phyloP scores from a whole-genome alignment of 2,888 invertebrate genomes.

The Drosophila rubida region DNA sequence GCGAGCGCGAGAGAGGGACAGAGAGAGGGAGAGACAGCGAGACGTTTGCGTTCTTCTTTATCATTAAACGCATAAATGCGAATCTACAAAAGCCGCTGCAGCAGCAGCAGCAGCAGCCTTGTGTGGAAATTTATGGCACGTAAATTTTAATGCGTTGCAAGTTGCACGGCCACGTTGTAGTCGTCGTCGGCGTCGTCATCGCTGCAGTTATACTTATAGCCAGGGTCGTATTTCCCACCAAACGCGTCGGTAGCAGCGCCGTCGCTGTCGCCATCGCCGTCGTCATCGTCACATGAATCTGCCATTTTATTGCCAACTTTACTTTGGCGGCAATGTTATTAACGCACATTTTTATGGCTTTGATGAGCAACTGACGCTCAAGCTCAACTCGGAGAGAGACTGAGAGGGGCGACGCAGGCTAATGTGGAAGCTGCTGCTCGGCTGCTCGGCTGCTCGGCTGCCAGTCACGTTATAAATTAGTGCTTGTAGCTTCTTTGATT shows the following conservation, averaged over 20 bases:
- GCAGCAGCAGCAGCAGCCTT: slow-evolving; percentile 55
- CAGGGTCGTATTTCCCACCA: slow-evolving; percentile 67
- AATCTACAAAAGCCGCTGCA: slow-evolving; percentile 67
- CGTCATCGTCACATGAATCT: slow-evolving; percentile 76
- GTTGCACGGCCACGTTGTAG: slow-evolving; percentile 31
- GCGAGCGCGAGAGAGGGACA: slow-evolving; percentile 6
- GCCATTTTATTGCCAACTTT: slow-evolving; percentile 79
- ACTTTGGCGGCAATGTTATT: slow-evolving; percentile 81
- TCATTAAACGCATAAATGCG: slow-evolving; percentile 80
- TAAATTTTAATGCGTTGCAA: slow-evolving; percentile 76
- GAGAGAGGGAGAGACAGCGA: slow-evolving; percentile 7
- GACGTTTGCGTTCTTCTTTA: slow-evolving; percentile 68
- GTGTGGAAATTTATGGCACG: slow-evolving; percentile 80
- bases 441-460: too few species aligned
- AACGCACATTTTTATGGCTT: slow-evolving; percentile 80
- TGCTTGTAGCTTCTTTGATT: slow-evolving; percentile 31
- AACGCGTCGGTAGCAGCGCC: slow-evolving; percentile 64
- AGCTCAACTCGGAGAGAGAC: slow-evolving; percentile 10
- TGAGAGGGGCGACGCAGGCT: slow-evolving; percentile 25
- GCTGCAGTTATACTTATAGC: slow-evolving; percentile 32
- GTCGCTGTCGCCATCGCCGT: slow-evolving; percentile 49
- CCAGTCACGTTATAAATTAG: slow-evolving; percentile 62
- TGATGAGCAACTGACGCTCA: slow-evolving; percentile 56
- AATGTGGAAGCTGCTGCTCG: slow-evolving; percentile 39
- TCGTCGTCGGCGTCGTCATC: slow-evolving; percentile 10